phyloP scores from a whole-genome alignment of 2,113 vertebrate genomes.

The Callorhinus ursinus region DNA sequence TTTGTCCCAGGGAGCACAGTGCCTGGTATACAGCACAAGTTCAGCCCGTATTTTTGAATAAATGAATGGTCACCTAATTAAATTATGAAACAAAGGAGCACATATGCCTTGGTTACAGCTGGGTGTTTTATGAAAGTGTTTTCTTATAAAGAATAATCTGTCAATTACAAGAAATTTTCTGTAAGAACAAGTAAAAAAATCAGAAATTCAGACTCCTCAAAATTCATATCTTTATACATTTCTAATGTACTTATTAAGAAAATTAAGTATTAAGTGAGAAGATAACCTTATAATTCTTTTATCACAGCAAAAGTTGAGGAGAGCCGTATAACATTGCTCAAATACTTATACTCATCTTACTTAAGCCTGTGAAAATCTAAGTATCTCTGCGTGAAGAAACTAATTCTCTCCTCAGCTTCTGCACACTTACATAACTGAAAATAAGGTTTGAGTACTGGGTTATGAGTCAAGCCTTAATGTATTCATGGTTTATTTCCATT shows the following conservation, averaged over 20 bases:
- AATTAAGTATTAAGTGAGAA: background rate
- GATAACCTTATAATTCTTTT: background rate
- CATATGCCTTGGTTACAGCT: background rate
- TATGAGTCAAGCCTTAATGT: background rate
- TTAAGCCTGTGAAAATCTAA: background rate
- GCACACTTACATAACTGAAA: background rate
- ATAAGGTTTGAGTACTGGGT: background rate
- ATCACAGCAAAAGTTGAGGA: background rate
- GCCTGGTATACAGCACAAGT: fast-evolving
- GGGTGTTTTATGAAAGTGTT: background rate
- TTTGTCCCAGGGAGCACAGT: no score
- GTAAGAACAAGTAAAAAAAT: background rate
- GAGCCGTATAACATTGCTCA: background rate
- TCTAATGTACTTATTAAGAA: background rate
- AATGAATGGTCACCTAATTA: background rate
- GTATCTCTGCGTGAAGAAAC: background rate
- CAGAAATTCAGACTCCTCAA: background rate
- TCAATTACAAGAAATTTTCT: background rate
- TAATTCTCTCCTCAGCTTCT: background rate
- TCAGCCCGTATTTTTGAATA: background rate
- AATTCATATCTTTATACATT: background rate
- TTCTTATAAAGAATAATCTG: background rate
- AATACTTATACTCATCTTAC: background rate
- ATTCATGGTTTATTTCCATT: background rate
- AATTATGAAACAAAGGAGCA: background rate